Evolutionary conservation across 2,888 invertebrate species (phyloP).

Genomic region (Girardia tigrina): DNA sequence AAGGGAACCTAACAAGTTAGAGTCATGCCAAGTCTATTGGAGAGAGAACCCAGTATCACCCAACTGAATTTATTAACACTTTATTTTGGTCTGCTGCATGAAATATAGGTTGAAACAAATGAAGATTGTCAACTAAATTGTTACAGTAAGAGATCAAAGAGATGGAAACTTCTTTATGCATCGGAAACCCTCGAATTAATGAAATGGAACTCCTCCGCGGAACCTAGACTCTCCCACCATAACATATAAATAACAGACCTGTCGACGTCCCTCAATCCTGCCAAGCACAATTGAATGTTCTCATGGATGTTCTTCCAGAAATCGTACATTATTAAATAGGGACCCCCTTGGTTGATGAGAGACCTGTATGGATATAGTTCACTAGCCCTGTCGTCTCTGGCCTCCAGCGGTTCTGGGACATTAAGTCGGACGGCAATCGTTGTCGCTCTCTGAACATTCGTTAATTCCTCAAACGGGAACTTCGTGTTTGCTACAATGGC

Average conservation of each 20-base stretch:
- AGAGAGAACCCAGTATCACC: no score
- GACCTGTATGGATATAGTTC: constrained; percentile 45
- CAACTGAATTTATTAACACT: no score
- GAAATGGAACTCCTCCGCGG: no score
- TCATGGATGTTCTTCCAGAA: constrained; percentile 46
- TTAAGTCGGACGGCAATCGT: constrained; percentile 41
- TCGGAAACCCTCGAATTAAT: background rate
- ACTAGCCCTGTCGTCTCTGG: constrained; percentile 42
- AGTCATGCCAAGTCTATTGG: no score
- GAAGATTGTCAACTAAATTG: no score
- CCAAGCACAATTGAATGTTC: constrained; percentile 45
- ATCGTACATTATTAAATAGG: constrained; percentile 44
- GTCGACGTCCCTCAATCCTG: constrained; percentile 48
- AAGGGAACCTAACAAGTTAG: no score
- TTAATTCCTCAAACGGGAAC: constrained; percentile 44
- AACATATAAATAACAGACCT: no score
- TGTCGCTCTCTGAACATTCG: constrained; percentile 43
- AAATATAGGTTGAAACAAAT: no score
- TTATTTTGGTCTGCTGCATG: no score
- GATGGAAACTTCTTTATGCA: background rate
- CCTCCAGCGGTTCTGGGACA: constrained; percentile 48
- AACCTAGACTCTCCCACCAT: no score
- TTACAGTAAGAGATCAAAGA: background rate
- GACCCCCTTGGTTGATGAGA: constrained; percentile 45
- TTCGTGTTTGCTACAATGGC: constrained; percentile 44